Percentiles rank a stretch among this genome's conserved stretches.
phyloP scores from a whole-genome alignment of 2,113 vertebrate genomes.

The Daphoenositta chrysoptera region DNA sequence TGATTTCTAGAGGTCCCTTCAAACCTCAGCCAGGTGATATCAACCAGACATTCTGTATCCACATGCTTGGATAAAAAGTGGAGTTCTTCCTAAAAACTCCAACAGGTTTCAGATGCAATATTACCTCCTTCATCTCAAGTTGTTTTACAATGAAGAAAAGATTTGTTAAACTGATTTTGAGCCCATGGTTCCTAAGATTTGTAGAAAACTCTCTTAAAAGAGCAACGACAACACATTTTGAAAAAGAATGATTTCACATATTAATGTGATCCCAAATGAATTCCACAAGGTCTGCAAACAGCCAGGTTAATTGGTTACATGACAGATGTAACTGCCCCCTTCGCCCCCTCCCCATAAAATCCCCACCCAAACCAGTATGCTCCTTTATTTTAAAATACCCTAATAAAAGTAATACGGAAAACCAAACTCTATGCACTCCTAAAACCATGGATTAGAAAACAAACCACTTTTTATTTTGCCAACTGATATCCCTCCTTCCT shows the following conservation, averaged over 20 bases:
- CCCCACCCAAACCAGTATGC: neutral
- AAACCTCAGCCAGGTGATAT: neutral
- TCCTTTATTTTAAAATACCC: neutral
- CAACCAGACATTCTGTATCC: neutral
- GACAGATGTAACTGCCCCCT: neutral
- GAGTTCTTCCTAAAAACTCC: neutral
- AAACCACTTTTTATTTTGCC: neutral
- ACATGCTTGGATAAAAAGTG: neutral
- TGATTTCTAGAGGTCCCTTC: neutral
- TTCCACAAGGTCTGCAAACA: neutral
- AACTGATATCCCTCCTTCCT: neutral
- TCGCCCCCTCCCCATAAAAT: accelerated
- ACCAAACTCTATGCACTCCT: neutral
- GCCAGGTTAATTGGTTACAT: neutral
- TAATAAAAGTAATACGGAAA: neutral
- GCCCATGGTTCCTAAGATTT: neutral
- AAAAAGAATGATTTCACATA: neutral
- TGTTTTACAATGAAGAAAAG: neutral
- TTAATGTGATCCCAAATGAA: neutral
- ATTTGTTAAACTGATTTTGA: neutral
- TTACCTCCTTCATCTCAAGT: neutral
- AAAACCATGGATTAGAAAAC: neutral
- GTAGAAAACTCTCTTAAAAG: neutral
- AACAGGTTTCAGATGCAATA: neutral
- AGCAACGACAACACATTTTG: neutral